phyloP scores from a whole-genome alignment of 2,113 vertebrate species.

The Ailurus styani region DNA sequence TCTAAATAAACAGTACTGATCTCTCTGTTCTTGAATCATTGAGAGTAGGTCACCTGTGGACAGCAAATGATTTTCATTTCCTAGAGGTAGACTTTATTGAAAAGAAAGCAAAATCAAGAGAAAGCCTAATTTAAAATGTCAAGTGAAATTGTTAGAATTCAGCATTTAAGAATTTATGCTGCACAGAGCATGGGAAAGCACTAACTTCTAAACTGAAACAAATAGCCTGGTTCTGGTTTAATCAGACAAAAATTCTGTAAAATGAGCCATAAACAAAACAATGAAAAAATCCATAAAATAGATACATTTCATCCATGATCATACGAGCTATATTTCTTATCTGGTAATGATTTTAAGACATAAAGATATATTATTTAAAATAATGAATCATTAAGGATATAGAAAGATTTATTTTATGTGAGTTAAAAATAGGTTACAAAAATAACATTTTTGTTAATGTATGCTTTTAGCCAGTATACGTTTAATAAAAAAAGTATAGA shows the following conservation, averaged over 20 bases:
- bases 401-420: neutral
- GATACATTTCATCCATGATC: neutral
- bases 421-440: neutral
- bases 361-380: neutral
- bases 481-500: neutral
- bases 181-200: neutral
- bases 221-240: neutral
- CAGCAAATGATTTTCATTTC: conserved; percentile 71
- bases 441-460: neutral
- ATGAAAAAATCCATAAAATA: neutral
- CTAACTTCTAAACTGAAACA: neutral
- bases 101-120: conserved; percentile 36
- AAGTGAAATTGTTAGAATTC: neutral
- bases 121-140: conserved; percentile 38
- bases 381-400: neutral
- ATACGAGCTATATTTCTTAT: neutral
- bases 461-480: neutral
- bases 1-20: conserved; percentile 66
- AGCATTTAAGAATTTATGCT: neutral
- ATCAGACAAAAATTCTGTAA: neutral
- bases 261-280: neutral
- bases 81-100: conserved; percentile 54
- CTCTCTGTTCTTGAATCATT: conserved; percentile 68
- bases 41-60: conserved; percentile 60
- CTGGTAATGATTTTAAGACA: neutral